A percentile compares a stretch with the other conserved stretches of the same genome.
phyloP scores from a whole-genome alignment of 2,888 invertebrate genomes.

The Limenitis arthemis region DNA sequence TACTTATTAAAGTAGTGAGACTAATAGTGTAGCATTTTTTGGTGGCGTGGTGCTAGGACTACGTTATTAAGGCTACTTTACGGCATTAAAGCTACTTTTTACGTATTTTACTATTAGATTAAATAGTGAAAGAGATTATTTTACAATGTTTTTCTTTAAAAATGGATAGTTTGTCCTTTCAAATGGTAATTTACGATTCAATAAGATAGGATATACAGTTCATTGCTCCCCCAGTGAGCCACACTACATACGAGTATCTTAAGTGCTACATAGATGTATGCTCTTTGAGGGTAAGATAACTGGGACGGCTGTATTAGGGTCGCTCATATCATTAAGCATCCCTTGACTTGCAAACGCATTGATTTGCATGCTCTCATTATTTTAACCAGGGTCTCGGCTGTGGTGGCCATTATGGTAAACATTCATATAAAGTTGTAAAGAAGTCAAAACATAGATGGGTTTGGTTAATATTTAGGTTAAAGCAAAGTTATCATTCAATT shows the following conservation, averaged over 20 bases:
- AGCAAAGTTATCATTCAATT: too few species aligned
- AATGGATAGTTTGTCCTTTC: too few species aligned
- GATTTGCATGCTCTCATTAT: slow-evolving; percentile 10
- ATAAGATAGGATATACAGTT: too few species aligned
- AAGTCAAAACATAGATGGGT: background rate
- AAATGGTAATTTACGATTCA: too few species aligned
- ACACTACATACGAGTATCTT: background rate
- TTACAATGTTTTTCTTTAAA: too few species aligned
- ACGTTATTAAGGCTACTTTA: too few species aligned
- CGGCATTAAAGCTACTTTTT: too few species aligned
- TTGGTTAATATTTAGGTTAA: background rate
- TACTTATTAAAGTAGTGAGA: too few species aligned
- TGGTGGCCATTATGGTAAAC: background rate
- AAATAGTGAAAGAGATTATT: too few species aligned
- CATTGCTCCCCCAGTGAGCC: background rate
- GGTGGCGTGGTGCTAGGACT: too few species aligned
- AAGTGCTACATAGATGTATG: background rate
- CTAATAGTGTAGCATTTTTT: too few species aligned
- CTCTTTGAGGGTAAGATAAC: slow-evolving; percentile 2
- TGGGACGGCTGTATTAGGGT: slow-evolving; percentile 6
- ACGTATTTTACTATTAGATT: too few species aligned
- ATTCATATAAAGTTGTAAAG: background rate
- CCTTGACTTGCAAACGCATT: slow-evolving; percentile 12
- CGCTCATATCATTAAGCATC: slow-evolving; percentile 9
- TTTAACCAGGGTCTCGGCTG: background rate